These are phyloP conservation scores for Adoxophyes honmai DNA, from an alignment of 1,140 invertebrate genomes.

Conservation along the genomic window DNA sequence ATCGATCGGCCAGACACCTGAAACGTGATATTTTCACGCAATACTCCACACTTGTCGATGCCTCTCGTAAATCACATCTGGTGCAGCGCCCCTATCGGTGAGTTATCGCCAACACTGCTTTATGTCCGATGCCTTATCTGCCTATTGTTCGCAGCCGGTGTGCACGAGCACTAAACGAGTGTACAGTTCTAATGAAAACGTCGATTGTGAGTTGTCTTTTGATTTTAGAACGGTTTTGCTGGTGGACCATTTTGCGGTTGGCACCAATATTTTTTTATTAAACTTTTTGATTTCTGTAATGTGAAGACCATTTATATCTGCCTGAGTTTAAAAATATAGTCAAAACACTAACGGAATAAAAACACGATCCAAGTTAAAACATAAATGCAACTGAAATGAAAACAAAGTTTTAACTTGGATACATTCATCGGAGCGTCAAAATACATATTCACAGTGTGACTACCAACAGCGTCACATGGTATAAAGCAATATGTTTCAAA, in stretches of 20 bases:
- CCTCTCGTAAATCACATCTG: conserved; percentile 37
- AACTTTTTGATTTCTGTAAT: too few relatives aligned
- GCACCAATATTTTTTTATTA: too few relatives aligned
- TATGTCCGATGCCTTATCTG: conserved; percentile 3
- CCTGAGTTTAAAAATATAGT: too few relatives aligned
- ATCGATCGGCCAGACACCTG: too few relatives aligned
- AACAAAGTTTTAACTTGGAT: conserved; percentile 6
- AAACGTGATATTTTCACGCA: conserved; percentile 4
- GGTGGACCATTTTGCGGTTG: too few relatives aligned
- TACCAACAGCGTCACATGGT: conserved; percentile 19
- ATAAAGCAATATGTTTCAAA: conserved; percentile 30
- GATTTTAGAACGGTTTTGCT: too few relatives aligned
- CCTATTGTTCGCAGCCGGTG: conserved; percentile 9
- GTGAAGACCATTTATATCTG: too few relatives aligned
- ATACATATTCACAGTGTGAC: conserved; percentile 13
- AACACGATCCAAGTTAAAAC: too few relatives aligned
- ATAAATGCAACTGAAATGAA: conserved; percentile 2
- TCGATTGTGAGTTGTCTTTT: too few relatives aligned
- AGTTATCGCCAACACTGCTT: conserved; percentile 11
- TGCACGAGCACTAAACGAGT: background rate
- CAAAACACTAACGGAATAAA: too few relatives aligned
- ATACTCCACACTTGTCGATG: conserved; percentile 4
- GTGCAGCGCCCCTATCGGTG: conserved; percentile 19
- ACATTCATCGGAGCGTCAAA: conserved; percentile 5
- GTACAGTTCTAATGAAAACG: too few relatives aligned